phyloP scores from a whole-genome alignment of 1,140 invertebrate species.

The Augochlora pura region DNA sequence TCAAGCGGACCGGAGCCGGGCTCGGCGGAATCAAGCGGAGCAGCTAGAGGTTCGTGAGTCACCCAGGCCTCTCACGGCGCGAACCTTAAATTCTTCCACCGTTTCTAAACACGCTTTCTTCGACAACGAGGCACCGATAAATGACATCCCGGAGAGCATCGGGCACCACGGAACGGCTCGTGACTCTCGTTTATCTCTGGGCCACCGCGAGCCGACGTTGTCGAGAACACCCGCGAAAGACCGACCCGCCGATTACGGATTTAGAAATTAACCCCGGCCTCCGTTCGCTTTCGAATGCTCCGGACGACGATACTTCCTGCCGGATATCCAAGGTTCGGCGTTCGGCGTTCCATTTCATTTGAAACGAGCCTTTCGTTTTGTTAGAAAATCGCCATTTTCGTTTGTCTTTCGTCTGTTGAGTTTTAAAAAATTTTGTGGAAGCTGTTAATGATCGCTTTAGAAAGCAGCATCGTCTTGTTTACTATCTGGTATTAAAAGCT shows the following conservation, averaged over 20 bases:
- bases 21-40: no score
- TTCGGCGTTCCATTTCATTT: no score
- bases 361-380: no score
- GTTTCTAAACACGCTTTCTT: constrained; percentile 54
- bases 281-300: constrained; percentile 5
- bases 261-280: constrained; percentile 19
- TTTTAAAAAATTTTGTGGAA: no score
- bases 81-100: constrained; percentile 24
- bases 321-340: not conserved
- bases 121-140: constrained; percentile 28
- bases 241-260: not conserved
- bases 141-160: constrained; percentile 7
- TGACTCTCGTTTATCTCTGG: constrained; percentile 14
- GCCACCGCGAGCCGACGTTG: not conserved
- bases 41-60: constrained; percentile 27
- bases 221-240: not conserved
- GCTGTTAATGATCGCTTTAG: no score
- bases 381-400: no score
- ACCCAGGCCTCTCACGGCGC: constrained; percentile 3
- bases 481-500: no score
- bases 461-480: no score
- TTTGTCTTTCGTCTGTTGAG: no score
- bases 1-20: no score
- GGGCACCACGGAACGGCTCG: not conserved
- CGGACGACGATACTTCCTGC: not conserved